Evolutionary conservation across 2,797 vertebrate species (phyloP).

Genomic region (Xenopus petersii): DNA sequence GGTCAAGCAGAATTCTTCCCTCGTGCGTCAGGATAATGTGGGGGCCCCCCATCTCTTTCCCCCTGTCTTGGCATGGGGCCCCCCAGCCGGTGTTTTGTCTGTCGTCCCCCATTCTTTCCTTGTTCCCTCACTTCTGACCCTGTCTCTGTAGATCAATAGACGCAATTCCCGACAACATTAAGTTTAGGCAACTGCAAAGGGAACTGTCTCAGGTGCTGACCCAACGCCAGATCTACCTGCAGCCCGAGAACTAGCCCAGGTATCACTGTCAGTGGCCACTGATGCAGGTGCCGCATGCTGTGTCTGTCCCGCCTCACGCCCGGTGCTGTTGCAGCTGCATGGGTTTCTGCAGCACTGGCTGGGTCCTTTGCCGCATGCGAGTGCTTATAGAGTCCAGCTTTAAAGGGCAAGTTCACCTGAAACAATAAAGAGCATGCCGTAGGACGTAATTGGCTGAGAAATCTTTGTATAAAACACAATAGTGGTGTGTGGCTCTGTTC

Average conservation of each 20-base stretch:
- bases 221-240: slow-evolving; percentile 99
- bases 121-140: slow-evolving; percentile 46
- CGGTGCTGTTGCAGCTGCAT: background rate
- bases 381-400: no score
- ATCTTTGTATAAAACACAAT: no score
- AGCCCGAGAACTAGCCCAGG: slow-evolving; percentile 86
- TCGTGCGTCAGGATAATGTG: no score
- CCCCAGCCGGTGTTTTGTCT: no score
- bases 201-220: slow-evolving; percentile 98
- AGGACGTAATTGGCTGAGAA: no score
- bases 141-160: slow-evolving; percentile 90
- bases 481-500: no score
- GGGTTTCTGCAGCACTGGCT: background rate
- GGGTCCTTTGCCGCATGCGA: no score
- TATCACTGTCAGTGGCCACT: slow-evolving; percentile 62
- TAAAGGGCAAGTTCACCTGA: no score
- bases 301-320: background rate
- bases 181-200: slow-evolving; percentile 97
- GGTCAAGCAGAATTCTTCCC: no score
- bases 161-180: slow-evolving; percentile 97
- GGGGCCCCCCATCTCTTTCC: no score
- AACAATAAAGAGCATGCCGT: no score
- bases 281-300: slow-evolving; percentile 44
- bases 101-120: slow-evolving; percentile 39
- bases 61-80: background rate